Base-by-base conservation (phyloP, 2,888 invertebrate species). In the Nematopogon swammerdamellus region DNA sequence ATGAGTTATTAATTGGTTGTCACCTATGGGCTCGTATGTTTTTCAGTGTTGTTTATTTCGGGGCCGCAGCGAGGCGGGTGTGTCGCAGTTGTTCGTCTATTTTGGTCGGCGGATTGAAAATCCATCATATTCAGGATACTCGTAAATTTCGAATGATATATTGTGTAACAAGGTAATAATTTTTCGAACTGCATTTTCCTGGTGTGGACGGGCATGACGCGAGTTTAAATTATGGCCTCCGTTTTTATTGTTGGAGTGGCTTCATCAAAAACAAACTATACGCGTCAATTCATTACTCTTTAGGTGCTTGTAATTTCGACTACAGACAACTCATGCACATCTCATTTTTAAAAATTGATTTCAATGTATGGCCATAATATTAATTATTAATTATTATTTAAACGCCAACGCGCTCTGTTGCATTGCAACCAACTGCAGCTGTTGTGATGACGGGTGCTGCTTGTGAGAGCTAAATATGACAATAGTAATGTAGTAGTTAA, bases 1-100 rank as follows among this genome's bases (percentile, higher is more conserved):
- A 77, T 76, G 76, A 77, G 77, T 76, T 80, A 80, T 80, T 80
- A 80, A 80, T 80, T 79, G 77, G 72, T 71, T 76, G 80, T 79
- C 80, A 71, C 64, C 63, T 64, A 16, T 29, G 30, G 65, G 49
- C 70, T 75, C 76, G 76, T 80, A 79, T 77, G 77, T 79, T 73
- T 75, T 75, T 75, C 73, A 77, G 79, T 79, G 76, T 79, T 77
- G 79, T 36, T 36, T 36, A 36, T 36, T 36, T 36, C 36, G 8
- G 11, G 36, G 36, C 36, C 36, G 3, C 8, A 75, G 72, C 70
- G 25, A 25, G 4, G 64, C 64, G 66, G 63, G 63, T 61, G 74
- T 76, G 75, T 73, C 72, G 72, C 51, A 36, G 49, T 42, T 42
- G 46, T 20, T 60, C 70, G 67, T 77, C 73, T 69, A 75, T 56